Evolutionary conservation across 2,888 invertebrate genomes (phyloP), one percentile per base, ranked within the genome.

Genomic region (Baronia brevicornis): DNA sequence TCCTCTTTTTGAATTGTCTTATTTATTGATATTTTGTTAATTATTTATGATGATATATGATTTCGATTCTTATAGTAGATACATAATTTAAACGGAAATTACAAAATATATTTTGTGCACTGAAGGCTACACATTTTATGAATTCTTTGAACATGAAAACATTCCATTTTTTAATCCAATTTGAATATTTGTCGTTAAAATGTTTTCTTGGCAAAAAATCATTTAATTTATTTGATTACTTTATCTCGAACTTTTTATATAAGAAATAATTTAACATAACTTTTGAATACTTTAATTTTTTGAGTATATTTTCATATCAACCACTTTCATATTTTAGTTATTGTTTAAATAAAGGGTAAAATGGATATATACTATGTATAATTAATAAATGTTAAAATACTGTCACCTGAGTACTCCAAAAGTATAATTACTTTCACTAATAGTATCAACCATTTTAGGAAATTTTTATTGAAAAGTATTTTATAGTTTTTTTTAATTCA

Each of bases 161-260:
- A 36, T 36, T 36, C 36, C 36, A 36, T 30, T 18, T 27, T 23
- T 28, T 25, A 12, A 12, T 21, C 17, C 27, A 36, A 12, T 22
- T 23, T 18, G 26, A 24, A 5, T 27, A 30, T 8, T 1, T 5
- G 2, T 14, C n/a, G n/a, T n/a, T 15, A 22, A 21, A 8, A 18
- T 25, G 10, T 18, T 17, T 35, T 25, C 23, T 18, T 17, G 6
- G 2, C 21, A 15, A 19, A 7, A 29, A 28, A 28, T 28, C 23
- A 18, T 19, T 41, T 21, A 9, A 17, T 13, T 33, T 12, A 8
- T 7, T 18, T 26, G 19, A n/a, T 28, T 18, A 13, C 10, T 9
- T 27, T 30, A 6, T 9, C 14, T 23, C 25, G 4, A 19, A 2
- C 7, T 13, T 7, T 13, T 19, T 29, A 19, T 18, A 31, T n/a